Evolutionary conservation across 2,797 vertebrate species (phyloP).

Genomic region (Discoglossus pictus): DNA sequence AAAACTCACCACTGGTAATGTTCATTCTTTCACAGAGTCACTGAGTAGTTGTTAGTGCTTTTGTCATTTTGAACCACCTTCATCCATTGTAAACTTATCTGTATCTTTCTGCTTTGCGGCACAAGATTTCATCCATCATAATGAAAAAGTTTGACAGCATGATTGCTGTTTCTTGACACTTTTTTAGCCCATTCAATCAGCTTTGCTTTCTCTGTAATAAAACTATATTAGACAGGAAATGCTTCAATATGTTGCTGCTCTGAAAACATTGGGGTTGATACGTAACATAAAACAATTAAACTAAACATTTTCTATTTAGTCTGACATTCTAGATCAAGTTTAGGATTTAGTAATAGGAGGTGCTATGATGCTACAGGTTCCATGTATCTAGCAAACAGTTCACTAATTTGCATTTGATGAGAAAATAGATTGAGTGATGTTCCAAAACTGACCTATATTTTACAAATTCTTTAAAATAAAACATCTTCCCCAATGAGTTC

Average conservation of each 20-base stretch:
- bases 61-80: slow-evolving; percentile 2
- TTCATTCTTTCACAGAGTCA: slow-evolving; percentile 12
- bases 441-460: too few relatives aligned
- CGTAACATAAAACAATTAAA: too few relatives aligned
- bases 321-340: slow-evolving; percentile 11
- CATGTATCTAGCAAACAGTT: too few relatives aligned
- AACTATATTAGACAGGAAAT: neutral
- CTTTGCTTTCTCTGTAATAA: neutral
- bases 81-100: neutral
- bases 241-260: slow-evolving; percentile 4
- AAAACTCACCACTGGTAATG: slow-evolving; percentile 34
- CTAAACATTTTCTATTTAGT: too few relatives aligned
- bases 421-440: too few relatives aligned
- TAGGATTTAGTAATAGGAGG: too few relatives aligned
- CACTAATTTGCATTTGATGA: too few relatives aligned
- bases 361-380: too few relatives aligned
- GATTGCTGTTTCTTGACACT: neutral
- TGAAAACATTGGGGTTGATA: slow-evolving; percentile 23
- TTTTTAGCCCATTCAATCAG: neutral
- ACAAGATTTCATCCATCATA: slow-evolving; percentile 4
- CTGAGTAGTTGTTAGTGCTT: slow-evolving; percentile 4
- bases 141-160: slow-evolving; percentile 6
- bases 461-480: neutral
- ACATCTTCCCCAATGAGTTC: slow-evolving; percentile 21
- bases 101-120: slow-evolving; percentile 18